These are phyloP conservation scores for Nebria salina DNA, from an alignment of 2,888 invertebrate species.

Conservation along the genomic window DNA sequence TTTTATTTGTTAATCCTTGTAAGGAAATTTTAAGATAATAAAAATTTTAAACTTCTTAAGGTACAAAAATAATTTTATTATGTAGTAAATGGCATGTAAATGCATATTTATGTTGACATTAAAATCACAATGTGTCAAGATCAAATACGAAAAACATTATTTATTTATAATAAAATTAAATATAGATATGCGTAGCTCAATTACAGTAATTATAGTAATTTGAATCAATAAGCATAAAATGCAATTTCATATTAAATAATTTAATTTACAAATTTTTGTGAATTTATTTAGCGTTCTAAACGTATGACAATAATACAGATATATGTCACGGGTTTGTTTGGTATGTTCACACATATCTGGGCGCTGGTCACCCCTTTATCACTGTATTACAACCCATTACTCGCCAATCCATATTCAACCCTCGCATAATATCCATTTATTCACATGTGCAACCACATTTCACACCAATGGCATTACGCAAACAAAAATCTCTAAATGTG, in stretches of 20 bases:
- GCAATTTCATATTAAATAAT: not conserved
- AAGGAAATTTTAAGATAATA: too few relatives aligned
- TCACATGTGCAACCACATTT: slow-evolving; percentile 1
- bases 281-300: not conserved
- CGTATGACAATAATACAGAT: not conserved
- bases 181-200: not conserved
- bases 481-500: not conserved
- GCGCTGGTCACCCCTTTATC: not conserved
- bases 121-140: too few relatives aligned
- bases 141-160: too few relatives aligned
- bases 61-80: too few relatives aligned
- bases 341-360: not conserved
- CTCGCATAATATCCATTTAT: slow-evolving; percentile 1
- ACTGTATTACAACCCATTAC: not conserved
- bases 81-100: too few relatives aligned
- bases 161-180: too few relatives aligned
- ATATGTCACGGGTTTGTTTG: not conserved
- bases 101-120: too few relatives aligned
- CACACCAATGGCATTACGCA: not conserved
- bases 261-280: not conserved
- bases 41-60: too few relatives aligned
- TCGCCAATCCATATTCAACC: not conserved
- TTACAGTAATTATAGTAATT: not conserved
- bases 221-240: not conserved
- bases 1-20: too few relatives aligned